Evolutionary conservation across 2,888 invertebrate species (phyloP).

Genomic region (Saturnia japonica): DNA sequence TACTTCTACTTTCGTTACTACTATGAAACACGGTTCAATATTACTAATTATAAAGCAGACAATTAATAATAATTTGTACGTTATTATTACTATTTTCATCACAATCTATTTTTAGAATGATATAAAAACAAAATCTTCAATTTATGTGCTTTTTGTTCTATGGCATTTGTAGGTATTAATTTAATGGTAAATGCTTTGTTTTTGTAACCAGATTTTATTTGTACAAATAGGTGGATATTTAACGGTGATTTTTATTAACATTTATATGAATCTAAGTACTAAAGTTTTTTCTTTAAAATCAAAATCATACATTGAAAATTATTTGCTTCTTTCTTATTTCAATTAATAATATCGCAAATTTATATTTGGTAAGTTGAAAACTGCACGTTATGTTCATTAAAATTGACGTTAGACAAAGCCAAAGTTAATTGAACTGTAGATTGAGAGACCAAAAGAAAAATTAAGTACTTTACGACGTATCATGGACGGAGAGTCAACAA

Average conservation of each 20-base stretch:
- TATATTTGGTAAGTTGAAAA: not conserved
- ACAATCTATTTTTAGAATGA: slow-evolving; percentile 45
- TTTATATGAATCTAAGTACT: slow-evolving; percentile 1
- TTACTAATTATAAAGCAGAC: slow-evolving; percentile 71
- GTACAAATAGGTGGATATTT: slow-evolving; percentile 32
- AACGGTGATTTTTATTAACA: slow-evolving; percentile 3
- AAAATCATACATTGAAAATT: not conserved
- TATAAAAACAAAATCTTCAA: slow-evolving; percentile 30
- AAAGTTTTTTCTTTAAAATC: not conserved
- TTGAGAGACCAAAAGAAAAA: slow-evolving; percentile 56
- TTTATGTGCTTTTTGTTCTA: slow-evolving; percentile 42
- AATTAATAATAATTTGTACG: slow-evolving; percentile 69
- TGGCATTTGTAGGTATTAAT: slow-evolving; percentile 49
- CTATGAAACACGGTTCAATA: slow-evolving; percentile 65
- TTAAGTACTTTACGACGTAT: slow-evolving; percentile 75
- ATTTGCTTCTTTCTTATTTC: not conserved
- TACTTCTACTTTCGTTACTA: slow-evolving; percentile 44
- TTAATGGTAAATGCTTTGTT: slow-evolving; percentile 50
- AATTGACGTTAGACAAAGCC: not conserved
- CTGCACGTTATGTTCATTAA: not conserved
- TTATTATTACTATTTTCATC: slow-evolving; percentile 63
- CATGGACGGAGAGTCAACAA: slow-evolving; percentile 77
- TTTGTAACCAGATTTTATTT: slow-evolving; percentile 33
- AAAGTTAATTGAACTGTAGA: not conserved
- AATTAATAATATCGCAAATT: not conserved